Base-by-base conservation (phyloP, 2,113 vertebrate genomes). In the Oncorhynchus tshawytscha region DNA sequence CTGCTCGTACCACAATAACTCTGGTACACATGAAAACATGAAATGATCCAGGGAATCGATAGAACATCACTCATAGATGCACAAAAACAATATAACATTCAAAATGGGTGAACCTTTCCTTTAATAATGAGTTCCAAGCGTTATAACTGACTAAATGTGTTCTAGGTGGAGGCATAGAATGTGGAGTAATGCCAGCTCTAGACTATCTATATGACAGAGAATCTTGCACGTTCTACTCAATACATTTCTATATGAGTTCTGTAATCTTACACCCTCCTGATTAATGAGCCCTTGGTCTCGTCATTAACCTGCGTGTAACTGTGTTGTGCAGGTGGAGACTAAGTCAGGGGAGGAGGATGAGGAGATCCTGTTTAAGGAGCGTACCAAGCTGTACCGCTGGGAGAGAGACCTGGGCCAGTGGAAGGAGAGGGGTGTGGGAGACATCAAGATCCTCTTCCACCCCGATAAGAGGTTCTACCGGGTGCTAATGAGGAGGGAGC, bases 271-370 rank as follows among this genome's bases (percentile, higher is more conserved):
- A 31, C n/a, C n/a, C 62, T 9, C 62, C 16, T 34, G 39, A 31
- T 22, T 8, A n/a, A 29, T 5, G 8, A 45, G 59, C 59, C 3
- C 67, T 15, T 18, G 27, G 31, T 9, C 5, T 18, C 18, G 1
- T 72, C 59, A 62, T 24, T n/a, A 60, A 59, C 51, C 27, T n/a
- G 4, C 13, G n/a, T 20, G 45, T 13, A 9, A 57, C 13, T 20
- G 62, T 78, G 29, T 71, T 54, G 51, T 39, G 74, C 79, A 99
- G 97, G 96, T 99, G 80, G 95, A 97, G 87, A 96, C 97, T 22
- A 99, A 97, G 86, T 99, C 97, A 69, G 97, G 98, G 82, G 98
- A 99, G 91, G 98, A 99, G 90, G 98, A 98, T 51, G 97, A 99
- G 90, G 97, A 98, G 86, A 95, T 99, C 89, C 86, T 98, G 20